These are phyloP conservation scores for Synergus japonicus DNA, from an alignment of 2,888 invertebrate genomes.

Conservation along the genomic window DNA sequence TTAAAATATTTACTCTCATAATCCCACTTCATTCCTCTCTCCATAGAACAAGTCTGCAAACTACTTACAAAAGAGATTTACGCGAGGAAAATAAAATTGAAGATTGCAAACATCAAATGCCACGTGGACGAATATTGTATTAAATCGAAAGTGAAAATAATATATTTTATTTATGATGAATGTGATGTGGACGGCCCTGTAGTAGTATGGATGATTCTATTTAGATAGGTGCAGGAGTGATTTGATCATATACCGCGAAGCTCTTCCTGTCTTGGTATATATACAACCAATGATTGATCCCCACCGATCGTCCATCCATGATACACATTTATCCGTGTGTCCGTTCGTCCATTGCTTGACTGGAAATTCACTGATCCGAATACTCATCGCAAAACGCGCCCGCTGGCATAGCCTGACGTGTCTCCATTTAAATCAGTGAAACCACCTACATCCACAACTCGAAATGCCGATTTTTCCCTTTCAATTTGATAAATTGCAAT, in stretches of 20 bases:
- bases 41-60: too few species aligned
- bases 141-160: neutral
- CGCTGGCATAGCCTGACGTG: slow-evolving; percentile 27
- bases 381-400: slow-evolving; percentile 38
- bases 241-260: slow-evolving; percentile 32
- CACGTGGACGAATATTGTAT: too few species aligned
- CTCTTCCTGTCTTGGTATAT: slow-evolving; percentile 21
- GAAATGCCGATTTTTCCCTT: slow-evolving; percentile 36
- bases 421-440: slow-evolving; percentile 37
- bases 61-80: neutral
- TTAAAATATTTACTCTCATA: slow-evolving; percentile 19
- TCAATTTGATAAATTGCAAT: slow-evolving; percentile 39
- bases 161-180: slow-evolving; percentile 1
- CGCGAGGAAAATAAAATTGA: neutral
- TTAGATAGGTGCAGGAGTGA: slow-evolving; percentile 35
- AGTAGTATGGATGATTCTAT: slow-evolving; percentile 8
- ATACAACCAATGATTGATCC: slow-evolving; percentile 36
- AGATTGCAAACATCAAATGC: neutral
- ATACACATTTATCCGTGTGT: slow-evolving; percentile 33
- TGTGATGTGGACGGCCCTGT: neutral
- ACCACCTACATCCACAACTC: slow-evolving; percentile 31
- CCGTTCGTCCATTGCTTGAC: slow-evolving; percentile 39
- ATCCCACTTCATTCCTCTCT: neutral
- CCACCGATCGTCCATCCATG: slow-evolving; percentile 36
- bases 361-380: slow-evolving; percentile 40